Percentiles rank a stretch among this genome's conserved stretches.
phyloP scores from a whole-genome alignment of 2,797 vertebrate genomes.

The Semotilus atromaculatus region DNA sequence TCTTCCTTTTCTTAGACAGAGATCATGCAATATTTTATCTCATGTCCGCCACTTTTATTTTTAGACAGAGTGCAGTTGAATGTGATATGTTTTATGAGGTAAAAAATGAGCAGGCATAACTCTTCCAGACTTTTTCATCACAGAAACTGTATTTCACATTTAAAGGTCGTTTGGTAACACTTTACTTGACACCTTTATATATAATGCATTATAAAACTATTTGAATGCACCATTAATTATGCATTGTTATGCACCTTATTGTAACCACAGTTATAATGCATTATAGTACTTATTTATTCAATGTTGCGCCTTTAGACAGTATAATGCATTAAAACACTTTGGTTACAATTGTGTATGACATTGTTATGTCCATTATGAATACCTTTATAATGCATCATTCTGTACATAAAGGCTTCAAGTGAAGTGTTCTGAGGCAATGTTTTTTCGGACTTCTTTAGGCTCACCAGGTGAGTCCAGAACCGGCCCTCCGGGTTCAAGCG shows the following conservation, averaged over 20 bases:
- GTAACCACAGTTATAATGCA: background rate
- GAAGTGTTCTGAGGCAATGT: background rate
- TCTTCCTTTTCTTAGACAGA: background rate
- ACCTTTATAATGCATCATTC: background rate
- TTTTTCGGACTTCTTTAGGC: conserved; percentile 73
- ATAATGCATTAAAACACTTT: background rate
- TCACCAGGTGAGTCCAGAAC: conserved; percentile 90
- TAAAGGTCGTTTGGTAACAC: background rate
- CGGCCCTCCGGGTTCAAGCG: conserved; percentile 86
- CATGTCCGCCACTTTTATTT: background rate
- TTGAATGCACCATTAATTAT: background rate
- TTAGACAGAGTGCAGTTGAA: background rate
- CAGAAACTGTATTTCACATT: background rate
- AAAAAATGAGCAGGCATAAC: background rate
- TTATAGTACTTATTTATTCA: background rate
- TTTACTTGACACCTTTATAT: background rate
- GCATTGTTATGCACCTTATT: background rate
- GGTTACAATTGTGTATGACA: background rate
- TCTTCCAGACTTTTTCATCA: background rate
- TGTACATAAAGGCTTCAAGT: background rate
- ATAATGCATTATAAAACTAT: background rate
- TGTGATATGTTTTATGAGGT: background rate
- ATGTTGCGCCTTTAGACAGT: background rate
- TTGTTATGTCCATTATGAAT: background rate
- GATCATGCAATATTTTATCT: conserved; percentile 4